These are phyloP conservation scores for Perodicticus potto DNA, from an alignment of 2,797 vertebrate species.

Conservation along the genomic window DNA sequence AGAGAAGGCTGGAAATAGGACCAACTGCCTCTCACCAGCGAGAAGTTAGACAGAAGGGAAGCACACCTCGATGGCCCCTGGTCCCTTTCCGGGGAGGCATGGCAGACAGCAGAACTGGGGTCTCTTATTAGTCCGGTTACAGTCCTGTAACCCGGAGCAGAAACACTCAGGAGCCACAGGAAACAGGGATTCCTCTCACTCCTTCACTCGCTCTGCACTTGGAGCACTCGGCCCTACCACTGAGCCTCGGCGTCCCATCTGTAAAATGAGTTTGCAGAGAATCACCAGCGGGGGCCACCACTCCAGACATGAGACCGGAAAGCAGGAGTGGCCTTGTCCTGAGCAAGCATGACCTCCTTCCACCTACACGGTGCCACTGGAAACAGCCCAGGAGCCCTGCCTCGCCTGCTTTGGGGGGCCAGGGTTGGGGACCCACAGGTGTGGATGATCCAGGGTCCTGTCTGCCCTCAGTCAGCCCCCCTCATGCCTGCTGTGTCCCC, in stretches of 20 bases:
- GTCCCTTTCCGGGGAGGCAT: too few relatives aligned
- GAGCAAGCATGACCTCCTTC: fast-evolving
- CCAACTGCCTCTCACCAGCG: neutral
- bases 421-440: neutral
- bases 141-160: fast-evolving
- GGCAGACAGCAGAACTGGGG: neutral
- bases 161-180: too few relatives aligned
- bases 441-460: neutral
- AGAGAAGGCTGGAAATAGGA: fast-evolving
- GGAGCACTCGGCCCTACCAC: fast-evolving
- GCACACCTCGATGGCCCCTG: neutral
- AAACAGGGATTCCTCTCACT: fast-evolving
- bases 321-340: neutral
- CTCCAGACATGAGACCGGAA: fast-evolving
- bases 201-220: fast-evolving
- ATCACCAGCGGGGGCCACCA: fast-evolving
- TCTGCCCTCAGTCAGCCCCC: neutral
- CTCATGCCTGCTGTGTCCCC: fast-evolving
- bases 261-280: neutral
- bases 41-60: neutral
- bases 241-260: neutral
- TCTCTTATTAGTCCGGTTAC: fast-evolving
- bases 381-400: neutral
- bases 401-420: fast-evolving
- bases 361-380: fast-evolving